A percentile compares a stretch with the other conserved stretches of the same genome.
These are phyloP conservation scores for Nasalis larvatus DNA, from an alignment of 2,113 vertebrate species.

Conservation along the genomic window DNA sequence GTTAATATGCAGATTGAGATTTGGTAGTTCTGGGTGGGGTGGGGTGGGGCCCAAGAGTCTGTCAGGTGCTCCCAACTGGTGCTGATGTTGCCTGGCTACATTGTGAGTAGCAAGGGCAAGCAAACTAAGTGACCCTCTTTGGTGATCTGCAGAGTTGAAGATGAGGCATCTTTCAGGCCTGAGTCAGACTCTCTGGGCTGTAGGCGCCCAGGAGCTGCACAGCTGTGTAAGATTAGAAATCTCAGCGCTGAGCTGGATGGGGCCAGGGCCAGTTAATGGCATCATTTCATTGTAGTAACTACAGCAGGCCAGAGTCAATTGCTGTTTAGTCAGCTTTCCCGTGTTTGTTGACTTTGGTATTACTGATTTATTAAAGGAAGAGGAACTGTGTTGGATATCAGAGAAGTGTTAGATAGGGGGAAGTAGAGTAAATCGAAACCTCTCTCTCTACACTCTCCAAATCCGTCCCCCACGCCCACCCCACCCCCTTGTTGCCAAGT, in stretches of 20 bases:
- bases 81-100: background rate
- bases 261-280: background rate
- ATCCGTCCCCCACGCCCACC: background rate
- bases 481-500: fast-evolving
- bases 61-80: background rate
- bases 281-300: background rate
- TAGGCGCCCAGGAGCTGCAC: background rate
- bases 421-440: background rate
- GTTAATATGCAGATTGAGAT: no score
- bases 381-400: background rate
- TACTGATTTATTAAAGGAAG: background rate
- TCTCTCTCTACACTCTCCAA: background rate
- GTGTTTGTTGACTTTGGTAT: background rate
- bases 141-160: background rate
- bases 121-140: background rate
- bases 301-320: background rate
- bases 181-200: background rate
- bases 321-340: background rate
- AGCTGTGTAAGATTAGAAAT: background rate
- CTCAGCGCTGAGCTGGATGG: background rate
- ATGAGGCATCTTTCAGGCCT: background rate
- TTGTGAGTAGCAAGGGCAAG: background rate
- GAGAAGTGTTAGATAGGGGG: background rate
- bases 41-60: background rate
- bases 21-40: background rate